phyloP scores from a whole-genome alignment of 2,797 vertebrate genomes.

The Selene dorsalis region DNA sequence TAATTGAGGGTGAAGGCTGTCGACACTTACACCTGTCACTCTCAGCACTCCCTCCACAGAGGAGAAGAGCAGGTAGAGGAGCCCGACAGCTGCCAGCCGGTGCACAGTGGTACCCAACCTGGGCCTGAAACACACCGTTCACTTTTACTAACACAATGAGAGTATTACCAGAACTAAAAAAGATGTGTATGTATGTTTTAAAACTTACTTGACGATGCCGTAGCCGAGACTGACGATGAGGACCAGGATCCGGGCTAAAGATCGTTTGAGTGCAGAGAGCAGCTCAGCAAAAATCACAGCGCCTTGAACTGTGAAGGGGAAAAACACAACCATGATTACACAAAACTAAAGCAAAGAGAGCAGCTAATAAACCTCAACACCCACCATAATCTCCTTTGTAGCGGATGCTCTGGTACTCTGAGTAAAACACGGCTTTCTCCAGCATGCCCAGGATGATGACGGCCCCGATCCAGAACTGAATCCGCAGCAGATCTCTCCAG shows the following conservation, averaged over 20 bases:
- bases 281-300: slow-evolving; percentile 94
- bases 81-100: slow-evolving; percentile 91
- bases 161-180: not conserved
- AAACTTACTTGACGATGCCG: slow-evolving; percentile 94
- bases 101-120: slow-evolving; percentile 93
- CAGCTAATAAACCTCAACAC: slow-evolving; percentile 36
- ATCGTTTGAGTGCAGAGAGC: slow-evolving; percentile 94
- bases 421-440: slow-evolving; percentile 96
- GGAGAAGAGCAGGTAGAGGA: slow-evolving; percentile 94
- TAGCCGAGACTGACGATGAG: slow-evolving; percentile 97
- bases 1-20: not conserved
- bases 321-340: too few species aligned
- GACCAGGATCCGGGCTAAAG: slow-evolving; percentile 93
- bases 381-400: slow-evolving; percentile 92
- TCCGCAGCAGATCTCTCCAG: slow-evolving; percentile 93
- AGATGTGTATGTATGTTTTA: too few species aligned
- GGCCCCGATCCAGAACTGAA: slow-evolving; percentile 97
- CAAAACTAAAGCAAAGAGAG: too few species aligned
- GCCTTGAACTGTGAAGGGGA: slow-evolving; percentile 85
- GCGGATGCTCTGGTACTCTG: slow-evolving; percentile 94
- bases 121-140: slow-evolving; percentile 81
- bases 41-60: slow-evolving; percentile 95
- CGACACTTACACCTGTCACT: slow-evolving; percentile 92
- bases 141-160: not conserved
- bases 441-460: slow-evolving; percentile 96